Conservation (phyloP, 2,797 vertebrate genomes). For the Myotis daubentonii region DNA sequence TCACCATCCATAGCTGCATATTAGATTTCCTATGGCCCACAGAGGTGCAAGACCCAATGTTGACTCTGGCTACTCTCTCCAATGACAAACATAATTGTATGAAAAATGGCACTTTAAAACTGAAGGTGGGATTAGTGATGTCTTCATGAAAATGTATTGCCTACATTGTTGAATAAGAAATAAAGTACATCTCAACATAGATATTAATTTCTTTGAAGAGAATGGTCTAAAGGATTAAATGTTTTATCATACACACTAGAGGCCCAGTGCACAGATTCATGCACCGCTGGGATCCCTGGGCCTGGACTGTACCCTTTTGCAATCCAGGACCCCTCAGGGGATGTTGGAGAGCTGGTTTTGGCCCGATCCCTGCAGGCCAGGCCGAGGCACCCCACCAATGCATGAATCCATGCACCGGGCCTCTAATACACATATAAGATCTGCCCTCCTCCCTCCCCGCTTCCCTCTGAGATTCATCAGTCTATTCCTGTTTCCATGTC, state of each 20-base stretch:
- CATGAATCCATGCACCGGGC: too few relatives aligned
- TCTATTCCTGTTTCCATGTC: too few relatives aligned
- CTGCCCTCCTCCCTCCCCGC: too few relatives aligned
- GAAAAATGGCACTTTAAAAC: neutral
- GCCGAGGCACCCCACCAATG: too few relatives aligned
- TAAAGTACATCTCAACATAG: neutral
- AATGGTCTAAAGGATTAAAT: neutral
- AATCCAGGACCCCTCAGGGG: too few relatives aligned
- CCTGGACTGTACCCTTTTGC: too few relatives aligned
- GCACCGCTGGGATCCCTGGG: too few relatives aligned
- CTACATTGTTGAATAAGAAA: constrained; percentile 23
- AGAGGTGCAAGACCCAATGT: neutral
- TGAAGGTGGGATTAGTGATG: neutral
- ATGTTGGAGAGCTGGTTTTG: too few relatives aligned
- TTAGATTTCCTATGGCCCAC: neutral
- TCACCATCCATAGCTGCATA: neutral
- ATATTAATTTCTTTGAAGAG: constrained; percentile 38
- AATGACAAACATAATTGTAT: neutral
- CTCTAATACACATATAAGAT: too few relatives aligned
- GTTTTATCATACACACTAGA: neutral
- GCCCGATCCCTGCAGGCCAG: too few relatives aligned
- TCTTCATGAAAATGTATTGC: neutral
- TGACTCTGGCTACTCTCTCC: neutral
- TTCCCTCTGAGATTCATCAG: too few relatives aligned
- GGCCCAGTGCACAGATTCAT: too few relatives aligned